These are phyloP conservation scores for Aulostomus chinensis DNA, from an alignment of 2,797 vertebrate species.

Conservation along the genomic window DNA sequence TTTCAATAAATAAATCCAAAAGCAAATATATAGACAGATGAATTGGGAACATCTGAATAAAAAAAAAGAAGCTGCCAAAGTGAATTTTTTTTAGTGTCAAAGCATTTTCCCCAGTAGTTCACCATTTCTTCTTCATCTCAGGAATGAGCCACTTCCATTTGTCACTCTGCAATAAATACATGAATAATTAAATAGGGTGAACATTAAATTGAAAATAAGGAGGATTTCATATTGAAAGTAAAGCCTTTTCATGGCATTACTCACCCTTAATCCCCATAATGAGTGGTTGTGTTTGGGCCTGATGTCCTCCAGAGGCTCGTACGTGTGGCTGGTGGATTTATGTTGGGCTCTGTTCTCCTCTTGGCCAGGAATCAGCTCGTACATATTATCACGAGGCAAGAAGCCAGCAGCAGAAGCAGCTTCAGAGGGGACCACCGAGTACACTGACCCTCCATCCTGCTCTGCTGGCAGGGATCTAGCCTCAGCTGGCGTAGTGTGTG, in stretches of 20 bases:
- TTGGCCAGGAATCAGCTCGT: conserved; percentile 58
- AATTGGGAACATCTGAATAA: not conserved
- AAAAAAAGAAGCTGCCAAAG: not conserved
- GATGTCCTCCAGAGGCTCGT: conserved; percentile 67
- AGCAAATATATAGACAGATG: conserved; percentile 4
- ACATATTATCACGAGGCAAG: conserved; percentile 42
- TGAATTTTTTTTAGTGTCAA: conserved; percentile 49
- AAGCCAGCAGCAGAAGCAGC: not conserved
- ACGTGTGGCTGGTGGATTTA: conserved; percentile 46
- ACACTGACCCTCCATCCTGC: conserved; percentile 34
- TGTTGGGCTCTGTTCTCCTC: conserved; percentile 10
- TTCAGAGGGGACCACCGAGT: conserved; percentile 60
- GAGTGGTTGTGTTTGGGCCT: conserved; percentile 57
- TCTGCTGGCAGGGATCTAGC: not conserved
- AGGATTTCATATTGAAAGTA: not conserved
- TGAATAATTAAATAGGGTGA: no score
- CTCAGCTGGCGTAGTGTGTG: conserved; percentile 3
- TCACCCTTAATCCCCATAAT: conserved; percentile 76
- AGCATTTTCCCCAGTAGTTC: conserved; percentile 24
- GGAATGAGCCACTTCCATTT: conserved; percentile 85
- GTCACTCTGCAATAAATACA: conserved; percentile 74
- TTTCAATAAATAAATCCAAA: conserved; percentile 38
- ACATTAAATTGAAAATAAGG: not conserved
- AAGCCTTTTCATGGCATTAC: conserved; percentile 5
- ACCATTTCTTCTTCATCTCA: conserved; percentile 77